phyloP scores from a whole-genome alignment of 1,140 invertebrate species.

The Ceratitis capitata region DNA sequence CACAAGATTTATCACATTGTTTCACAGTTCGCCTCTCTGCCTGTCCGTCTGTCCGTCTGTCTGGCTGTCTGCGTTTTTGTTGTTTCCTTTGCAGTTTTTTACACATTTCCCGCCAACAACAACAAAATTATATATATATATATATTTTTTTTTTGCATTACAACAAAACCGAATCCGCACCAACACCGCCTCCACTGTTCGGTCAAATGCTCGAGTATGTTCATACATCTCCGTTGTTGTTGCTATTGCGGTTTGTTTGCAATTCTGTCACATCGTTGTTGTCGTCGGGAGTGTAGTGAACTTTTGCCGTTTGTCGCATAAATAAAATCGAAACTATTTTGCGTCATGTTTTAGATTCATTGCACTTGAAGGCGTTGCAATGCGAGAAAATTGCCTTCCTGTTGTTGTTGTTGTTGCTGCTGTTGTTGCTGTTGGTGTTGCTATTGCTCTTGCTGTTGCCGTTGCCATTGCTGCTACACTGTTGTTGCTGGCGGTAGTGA shows the following conservation, averaged over 20 bases:
- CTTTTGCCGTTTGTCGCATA: slow-evolving; percentile 35
- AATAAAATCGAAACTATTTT: slow-evolving; percentile 38
- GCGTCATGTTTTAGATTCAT: slow-evolving; percentile 38
- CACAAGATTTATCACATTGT: slow-evolving; percentile 36
- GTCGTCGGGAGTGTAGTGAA: slow-evolving; percentile 33
- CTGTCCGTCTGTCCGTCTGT: background rate
- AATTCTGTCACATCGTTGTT: slow-evolving; percentile 18
- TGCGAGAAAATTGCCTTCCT: background rate
- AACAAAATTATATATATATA: too few relatives aligned
- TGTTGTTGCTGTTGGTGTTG: too few relatives aligned
- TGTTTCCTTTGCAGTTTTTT: background rate
- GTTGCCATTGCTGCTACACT: background rate
- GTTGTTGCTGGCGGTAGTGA: background rate
- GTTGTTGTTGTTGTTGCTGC: too few relatives aligned
- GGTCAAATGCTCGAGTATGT: background rate
- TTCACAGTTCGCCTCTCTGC: slow-evolving; percentile 15
- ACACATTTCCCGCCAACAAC: background rate
- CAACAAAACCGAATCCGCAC: background rate
- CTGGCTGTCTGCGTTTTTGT: slow-evolving; percentile 3
- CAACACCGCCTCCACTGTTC: background rate
- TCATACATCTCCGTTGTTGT: background rate
- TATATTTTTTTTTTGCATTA: slow-evolving; percentile 18
- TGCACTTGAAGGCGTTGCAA: slow-evolving; percentile 33
- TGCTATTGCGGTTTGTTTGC: background rate
- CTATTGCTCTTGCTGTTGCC: too few relatives aligned